Evolutionary conservation across 2,888 invertebrate genomes (phyloP), one percentile per base, ranked within the genome.

Genomic region (Dromius quadrimaculatus): DNA sequence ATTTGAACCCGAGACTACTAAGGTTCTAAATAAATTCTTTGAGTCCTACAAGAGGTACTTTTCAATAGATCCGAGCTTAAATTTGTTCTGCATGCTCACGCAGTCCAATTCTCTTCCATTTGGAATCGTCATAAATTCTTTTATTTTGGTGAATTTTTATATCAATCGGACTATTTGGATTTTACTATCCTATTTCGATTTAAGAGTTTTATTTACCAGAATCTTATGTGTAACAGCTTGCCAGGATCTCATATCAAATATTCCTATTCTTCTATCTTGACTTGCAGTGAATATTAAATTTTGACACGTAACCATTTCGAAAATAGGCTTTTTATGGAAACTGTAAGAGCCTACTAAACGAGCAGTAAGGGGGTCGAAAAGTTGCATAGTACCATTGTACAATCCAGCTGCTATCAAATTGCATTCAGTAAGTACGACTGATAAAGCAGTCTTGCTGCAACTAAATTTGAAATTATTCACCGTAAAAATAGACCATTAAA

Each of bases 361-460:
- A 43, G 11, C 13, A 32, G 9, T 34, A 23, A 8, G 11, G 2
- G 59, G 59, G 34, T 68, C 57, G 32, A 43, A 68, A 2, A 68
- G 8, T 4, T 59, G 41, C 43, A 68, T 43, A 3, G 32, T 19
- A 11, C 68, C 68, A 45, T 43, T 59, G 20, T 59, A 68, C 11
- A 68, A 59, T 9, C 68, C 68, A n/a, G 59, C 68, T 9, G 68
- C 68, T 32, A 68, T 3, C 2, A 57, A 20, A 2, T 68, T 57
- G 20, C 20, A 45, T 19, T 59, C 59, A 1, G 68, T 68, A 1
- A 68, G n/a, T n/a, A 13, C 43, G 9, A 59, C 41, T 3, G 59
- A 68, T n/a, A 68, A 17, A 1, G 57, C 68, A 17, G 59, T 59
- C 34, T 23, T 8, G 13, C 13, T 20, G 34, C 68, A 68, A 11